phyloP scores from a whole-genome alignment of 2,797 vertebrate genomes.

The Nothura maculosa region DNA sequence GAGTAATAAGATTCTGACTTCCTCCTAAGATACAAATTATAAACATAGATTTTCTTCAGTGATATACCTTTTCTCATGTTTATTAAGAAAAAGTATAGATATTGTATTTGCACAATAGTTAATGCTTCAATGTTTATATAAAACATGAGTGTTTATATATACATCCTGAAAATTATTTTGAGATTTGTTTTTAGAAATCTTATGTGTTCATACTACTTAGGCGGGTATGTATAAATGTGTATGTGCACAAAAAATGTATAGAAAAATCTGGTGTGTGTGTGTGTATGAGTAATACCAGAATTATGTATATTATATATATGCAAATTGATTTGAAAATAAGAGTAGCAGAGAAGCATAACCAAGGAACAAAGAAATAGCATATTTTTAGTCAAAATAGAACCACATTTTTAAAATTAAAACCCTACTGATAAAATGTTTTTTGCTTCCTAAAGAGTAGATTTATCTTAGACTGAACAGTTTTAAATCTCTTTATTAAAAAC shows the following conservation, averaged over 20 bases:
- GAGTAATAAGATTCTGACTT: not conserved
- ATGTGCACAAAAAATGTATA: not conserved
- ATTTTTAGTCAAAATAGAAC: not conserved
- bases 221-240: not conserved
- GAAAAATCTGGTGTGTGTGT: not conserved
- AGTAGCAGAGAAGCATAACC: not conserved
- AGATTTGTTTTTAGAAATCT: not conserved
- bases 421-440: not conserved
- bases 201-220: not conserved
- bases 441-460: not conserved
- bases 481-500: not conserved
- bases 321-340: not conserved
- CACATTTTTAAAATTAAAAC: not conserved
- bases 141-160: not conserved
- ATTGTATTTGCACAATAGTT: not conserved
- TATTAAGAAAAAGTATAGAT: not conserved
- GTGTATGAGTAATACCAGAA: not conserved
- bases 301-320: not conserved
- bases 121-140: fast-evolving
- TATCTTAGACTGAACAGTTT: not conserved
- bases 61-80: not conserved
- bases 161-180: not conserved
- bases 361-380: not conserved
- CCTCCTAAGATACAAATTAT: not conserved
- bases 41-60: not conserved